Base-by-base conservation (phyloP, 2,113 vertebrate genomes). In the Ramphastos sulfuratus region DNA sequence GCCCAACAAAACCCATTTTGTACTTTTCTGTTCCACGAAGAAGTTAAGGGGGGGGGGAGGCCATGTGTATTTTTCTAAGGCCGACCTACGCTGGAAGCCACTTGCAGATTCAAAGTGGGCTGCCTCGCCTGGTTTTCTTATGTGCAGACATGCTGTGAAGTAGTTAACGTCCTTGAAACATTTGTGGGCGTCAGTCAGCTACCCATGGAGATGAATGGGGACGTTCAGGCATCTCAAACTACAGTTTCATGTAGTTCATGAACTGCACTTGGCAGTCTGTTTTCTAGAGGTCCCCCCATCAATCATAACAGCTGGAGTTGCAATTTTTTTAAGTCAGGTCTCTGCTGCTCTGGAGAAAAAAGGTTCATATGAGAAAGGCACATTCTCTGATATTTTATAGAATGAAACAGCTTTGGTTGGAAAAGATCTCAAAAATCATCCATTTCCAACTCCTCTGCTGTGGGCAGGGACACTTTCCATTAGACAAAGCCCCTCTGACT, bases 151-250 rank as follows among this genome's bases (percentile, higher is more conserved):
- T 1, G 76, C 95, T 91, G 93, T 30, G 91, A 94, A 92, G 94
- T 17, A 77, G 85, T 91, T 86, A 56, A 86, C 2, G 54, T 63
- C 89, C 91, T 71, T 39, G 67, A 63, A 94, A 54, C 4, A 9
- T 64, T 71, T 67, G 93, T 92, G 85, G 93, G 95, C 31, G 69
- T 74, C 76, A 64, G 44, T 54, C 63, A 56, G 79, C 79, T 93
- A 87, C 91, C 91, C 0, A 20, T 5, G 24, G 91, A 63, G 93
- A 71, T 92, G 87, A 96, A 93, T 64, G 79, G 91, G 82, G 76
- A 92, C 39, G 1, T 81, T 87, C 39, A 46, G 58, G 79, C 85
- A 56, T 60, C 93, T 87, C 5, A 2, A 52, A 4, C 58, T 71
- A 6, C 30, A n/a, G 60, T 64, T 87, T 48, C 44, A 9, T 17